Evolutionary conservation across 1,140 invertebrate genomes (phyloP).

Genomic region (Pseudomyrmex flavicornis): DNA sequence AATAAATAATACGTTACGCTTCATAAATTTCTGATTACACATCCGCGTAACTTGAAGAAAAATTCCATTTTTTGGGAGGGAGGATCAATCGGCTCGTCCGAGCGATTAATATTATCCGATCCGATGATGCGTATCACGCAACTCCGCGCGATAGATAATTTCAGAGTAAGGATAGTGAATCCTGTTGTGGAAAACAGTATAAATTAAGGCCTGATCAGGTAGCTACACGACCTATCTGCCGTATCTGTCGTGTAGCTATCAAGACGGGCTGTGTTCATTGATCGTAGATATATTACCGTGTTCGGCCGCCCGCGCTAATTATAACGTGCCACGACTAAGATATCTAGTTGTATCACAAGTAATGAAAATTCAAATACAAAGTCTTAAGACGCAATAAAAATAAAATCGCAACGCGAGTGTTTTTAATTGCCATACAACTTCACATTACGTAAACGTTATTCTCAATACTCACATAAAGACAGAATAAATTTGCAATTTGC

Average conservation of each 20-base stretch:
- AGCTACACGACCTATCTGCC: slow-evolving; percentile 22
- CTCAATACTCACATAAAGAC: no score
- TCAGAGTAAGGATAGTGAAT: neutral
- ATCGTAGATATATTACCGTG: slow-evolving; percentile 25
- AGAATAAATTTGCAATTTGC: no score
- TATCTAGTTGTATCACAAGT: neutral
- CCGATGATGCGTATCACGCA: neutral
- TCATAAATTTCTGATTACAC: slow-evolving; percentile 38
- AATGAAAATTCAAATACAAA: neutral
- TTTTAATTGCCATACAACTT: neutral
- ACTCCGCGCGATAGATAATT: slow-evolving; percentile 24
- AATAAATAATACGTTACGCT: slow-evolving; percentile 20
- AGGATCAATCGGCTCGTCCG: slow-evolving; percentile 11
- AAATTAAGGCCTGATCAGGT: slow-evolving; percentile 30
- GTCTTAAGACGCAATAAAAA: neutral
- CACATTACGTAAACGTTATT: no score
- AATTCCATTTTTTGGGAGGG: slow-evolving; percentile 16
- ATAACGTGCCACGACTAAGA: neutral
- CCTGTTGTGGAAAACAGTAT: neutral
- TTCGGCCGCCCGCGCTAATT: neutral
- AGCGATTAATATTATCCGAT: slow-evolving; percentile 29
- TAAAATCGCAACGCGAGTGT: no score
- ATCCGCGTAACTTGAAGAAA: neutral
- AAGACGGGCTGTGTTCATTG: slow-evolving; percentile 13
- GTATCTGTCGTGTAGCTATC: slow-evolving; percentile 25